Evolutionary conservation across 2,113 vertebrate species (phyloP), one percentile per base, ranked within the genome.

Genomic region (Sclerurus mexicanus): DNA sequence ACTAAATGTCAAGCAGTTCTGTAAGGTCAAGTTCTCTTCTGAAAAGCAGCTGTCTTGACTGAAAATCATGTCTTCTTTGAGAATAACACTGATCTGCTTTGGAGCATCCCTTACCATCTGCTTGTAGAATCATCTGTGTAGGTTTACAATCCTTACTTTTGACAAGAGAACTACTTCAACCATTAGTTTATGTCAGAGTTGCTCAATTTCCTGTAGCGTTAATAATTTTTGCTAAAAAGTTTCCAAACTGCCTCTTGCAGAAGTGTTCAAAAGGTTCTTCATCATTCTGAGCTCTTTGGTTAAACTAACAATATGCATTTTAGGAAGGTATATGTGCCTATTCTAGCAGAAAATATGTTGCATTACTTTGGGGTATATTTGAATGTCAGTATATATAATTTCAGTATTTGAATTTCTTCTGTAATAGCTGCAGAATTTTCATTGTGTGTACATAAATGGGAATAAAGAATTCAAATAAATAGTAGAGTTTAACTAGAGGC

Each of bases 191-290:
- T 16, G 5, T 2, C 2, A 47, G 5, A 0, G 15, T 4, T 2
- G 1, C 12, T 10, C 2, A 3, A 8, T 19, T 10, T 40, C 8
- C 10, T n/a, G 3, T 3, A 46, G 4, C 4, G 2, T 56, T 47
- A 55, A 42, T 3, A 39, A 33, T 31, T 74, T 81, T 49, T 60
- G 7, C 46, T 60, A 77, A 79, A 19, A 1, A 35, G 3, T 69
- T 88, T 90, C 19, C 10, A 88, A 66, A 50, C 7, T 42, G 14
- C 37, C 15, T 52, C 24, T 66, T 23, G 14, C 6, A 87, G 24
- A 30, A 68, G 4, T 31, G 20, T 35, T 85, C n/a, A 62, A 74
- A 74, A 63, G 47, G 27, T 39, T 58, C 24, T 39, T 80, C 35
- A 10, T 15, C 52, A 14, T 19, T 67, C 23, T 31, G 17, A 78